These are phyloP conservation scores for Rhinoderma darwinii DNA, from an alignment of 2,113 vertebrate genomes.

Conservation along the genomic window DNA sequence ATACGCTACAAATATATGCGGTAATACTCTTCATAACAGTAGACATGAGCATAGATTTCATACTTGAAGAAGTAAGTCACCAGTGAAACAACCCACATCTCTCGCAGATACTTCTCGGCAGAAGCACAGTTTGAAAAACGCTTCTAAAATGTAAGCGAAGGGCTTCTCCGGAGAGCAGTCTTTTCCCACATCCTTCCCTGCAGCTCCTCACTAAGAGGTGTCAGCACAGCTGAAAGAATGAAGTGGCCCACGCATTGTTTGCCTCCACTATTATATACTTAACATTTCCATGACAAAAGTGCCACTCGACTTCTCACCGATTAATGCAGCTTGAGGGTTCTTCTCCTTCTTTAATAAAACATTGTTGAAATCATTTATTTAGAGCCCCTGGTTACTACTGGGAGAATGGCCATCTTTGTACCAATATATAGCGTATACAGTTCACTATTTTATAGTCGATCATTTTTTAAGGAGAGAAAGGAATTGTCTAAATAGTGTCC, in stretches of 20 bases:
- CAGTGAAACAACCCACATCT: conserved; percentile 46
- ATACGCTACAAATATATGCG: too few relatives aligned
- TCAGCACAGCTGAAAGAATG: conserved; percentile 98
- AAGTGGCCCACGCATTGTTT: conserved; percentile 96
- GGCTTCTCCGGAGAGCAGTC: conserved; percentile 83
- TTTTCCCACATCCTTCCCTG: conserved; percentile 99
- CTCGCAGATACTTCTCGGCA: conserved; percentile 53
- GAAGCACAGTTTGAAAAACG: conserved; percentile 66
- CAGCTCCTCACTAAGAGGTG: conserved; percentile 96
- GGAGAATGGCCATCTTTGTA: conserved; percentile 84
- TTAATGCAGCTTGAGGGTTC: conserved; percentile 94
- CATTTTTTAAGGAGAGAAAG: conserved; percentile 75
- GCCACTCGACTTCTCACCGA: conserved; percentile 99
- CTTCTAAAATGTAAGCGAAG: conserved; percentile 78
- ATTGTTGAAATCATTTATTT: conserved; percentile 97
- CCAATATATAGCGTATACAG: conserved; percentile 86
- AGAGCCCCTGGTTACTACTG: conserved; percentile 83
- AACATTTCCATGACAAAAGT: conserved; percentile 99
- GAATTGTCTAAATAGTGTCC: conserved; percentile 78
- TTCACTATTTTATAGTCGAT: conserved; percentile 86
- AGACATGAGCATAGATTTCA: neutral
- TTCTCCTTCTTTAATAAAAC: conserved; percentile 95
- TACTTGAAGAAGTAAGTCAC: neutral
- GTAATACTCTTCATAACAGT: neutral
- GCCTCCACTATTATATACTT: conserved; percentile 98